Conservation (phyloP, 1,140 invertebrate species). For the Popillia japonica region DNA sequence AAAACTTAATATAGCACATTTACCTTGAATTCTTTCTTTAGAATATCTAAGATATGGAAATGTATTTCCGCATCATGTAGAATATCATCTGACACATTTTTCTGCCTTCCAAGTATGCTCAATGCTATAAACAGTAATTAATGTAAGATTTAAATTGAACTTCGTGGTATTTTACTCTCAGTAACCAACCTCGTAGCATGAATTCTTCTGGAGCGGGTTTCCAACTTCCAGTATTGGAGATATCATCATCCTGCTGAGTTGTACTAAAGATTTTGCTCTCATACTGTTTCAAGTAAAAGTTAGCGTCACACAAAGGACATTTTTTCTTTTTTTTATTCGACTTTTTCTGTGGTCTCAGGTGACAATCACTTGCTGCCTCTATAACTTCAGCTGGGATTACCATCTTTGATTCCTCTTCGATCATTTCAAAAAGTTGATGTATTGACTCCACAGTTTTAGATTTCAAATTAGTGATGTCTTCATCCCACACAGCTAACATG, state of each 20-base stretch:
- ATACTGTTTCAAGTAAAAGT: conserved; percentile 64
- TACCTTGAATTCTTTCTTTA: conserved; percentile 77
- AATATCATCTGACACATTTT: conserved; percentile 53
- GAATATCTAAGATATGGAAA: conserved; percentile 66
- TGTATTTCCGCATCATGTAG: conserved; percentile 66
- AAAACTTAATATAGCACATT: background rate
- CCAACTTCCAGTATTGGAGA: conserved; percentile 60
- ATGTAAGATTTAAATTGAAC: background rate
- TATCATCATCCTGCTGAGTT: conserved; percentile 46
- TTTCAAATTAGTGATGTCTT: conserved; percentile 44
- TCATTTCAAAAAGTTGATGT: conserved; percentile 44
- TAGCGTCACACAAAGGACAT: conserved; percentile 65
- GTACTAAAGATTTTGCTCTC: conserved; percentile 65
- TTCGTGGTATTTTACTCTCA: background rate
- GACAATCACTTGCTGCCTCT: conserved; percentile 70
- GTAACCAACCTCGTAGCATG: conserved; percentile 62
- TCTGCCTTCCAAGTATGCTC: conserved; percentile 51
- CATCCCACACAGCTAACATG: conserved; percentile 48
- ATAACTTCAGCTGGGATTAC: conserved; percentile 61
- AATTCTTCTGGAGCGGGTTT: conserved; percentile 66
- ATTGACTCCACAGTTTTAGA: conserved; percentile 37
- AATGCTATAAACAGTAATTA: conserved; percentile 49
- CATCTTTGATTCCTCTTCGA: conserved; percentile 45
- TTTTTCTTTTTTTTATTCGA: conserved; percentile 47
- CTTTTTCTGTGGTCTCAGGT: conserved; percentile 65